Percentiles rank a stretch among this genome's conserved stretches.
Evolutionary conservation across 2,797 vertebrate genomes (phyloP).

Genomic region (Protosalanx chinensis): DNA sequence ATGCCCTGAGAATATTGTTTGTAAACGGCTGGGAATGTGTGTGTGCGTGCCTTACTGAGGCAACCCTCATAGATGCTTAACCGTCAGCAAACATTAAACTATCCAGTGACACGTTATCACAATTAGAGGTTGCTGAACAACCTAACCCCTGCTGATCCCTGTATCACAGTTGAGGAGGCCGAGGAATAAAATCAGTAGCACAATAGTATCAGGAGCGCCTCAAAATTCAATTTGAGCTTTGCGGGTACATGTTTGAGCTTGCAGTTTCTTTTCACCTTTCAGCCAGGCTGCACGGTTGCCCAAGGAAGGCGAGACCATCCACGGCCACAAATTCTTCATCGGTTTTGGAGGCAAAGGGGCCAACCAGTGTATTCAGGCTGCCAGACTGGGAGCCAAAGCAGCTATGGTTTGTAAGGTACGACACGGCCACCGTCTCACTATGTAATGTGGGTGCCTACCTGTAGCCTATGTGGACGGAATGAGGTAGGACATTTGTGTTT

Average conservation of each 20-base stretch:
- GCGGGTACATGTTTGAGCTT: not conserved
- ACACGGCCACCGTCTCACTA: not conserved
- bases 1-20: not conserved
- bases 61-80: not conserved
- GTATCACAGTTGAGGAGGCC: not conserved
- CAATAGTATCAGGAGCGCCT: not conserved
- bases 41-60: not conserved
- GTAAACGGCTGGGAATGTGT: not conserved
- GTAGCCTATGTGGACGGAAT: too few relatives aligned
- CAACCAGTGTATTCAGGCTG: constrained; percentile 95
- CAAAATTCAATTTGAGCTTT: not conserved
- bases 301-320: constrained; percentile 91
- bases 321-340: constrained; percentile 91
- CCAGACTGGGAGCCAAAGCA: constrained; percentile 85
- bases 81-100: not conserved
- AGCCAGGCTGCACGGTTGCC: constrained; percentile 88
- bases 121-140: too few relatives aligned
- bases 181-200: too few relatives aligned
- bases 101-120: not conserved
- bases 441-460: not conserved
- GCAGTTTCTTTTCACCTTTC: constrained; percentile 61
- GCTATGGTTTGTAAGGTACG: constrained; percentile 92
- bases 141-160: not conserved
- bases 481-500: too few relatives aligned
- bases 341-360: constrained; percentile 98